Percentiles rank a stretch among this genome's conserved stretches.
Conservation (phyloP, 2,888 invertebrate species). For the Lepidocyrtinus sp. region DNA sequence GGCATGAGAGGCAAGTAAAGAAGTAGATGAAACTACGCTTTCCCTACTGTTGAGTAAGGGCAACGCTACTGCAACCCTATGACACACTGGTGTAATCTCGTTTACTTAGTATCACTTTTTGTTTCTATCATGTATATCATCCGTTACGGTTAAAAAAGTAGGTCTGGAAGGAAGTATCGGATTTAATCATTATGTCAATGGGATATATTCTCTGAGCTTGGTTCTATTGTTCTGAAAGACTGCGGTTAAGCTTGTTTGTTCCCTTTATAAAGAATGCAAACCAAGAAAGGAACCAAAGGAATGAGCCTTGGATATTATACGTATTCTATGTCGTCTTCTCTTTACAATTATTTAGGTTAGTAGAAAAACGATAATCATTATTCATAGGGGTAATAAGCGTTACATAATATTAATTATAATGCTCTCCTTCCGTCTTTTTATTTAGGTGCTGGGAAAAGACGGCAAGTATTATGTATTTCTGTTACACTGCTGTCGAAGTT, state of each 20-base stretch:
- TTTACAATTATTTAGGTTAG: constrained; percentile 45
- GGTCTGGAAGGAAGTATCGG: constrained; percentile 53
- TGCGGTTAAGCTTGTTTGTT: not conserved
- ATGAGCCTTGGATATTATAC: too few relatives aligned
- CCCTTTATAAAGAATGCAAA: not conserved
- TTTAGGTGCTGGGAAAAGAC: not conserved
- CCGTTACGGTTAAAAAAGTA: not conserved
- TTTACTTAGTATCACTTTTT: not conserved
- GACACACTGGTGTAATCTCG: too few relatives aligned
- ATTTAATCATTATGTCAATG: constrained; percentile 56
- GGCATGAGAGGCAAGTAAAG: not conserved
- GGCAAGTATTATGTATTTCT: not conserved
- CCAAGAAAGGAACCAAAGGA: not conserved
- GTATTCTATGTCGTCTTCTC: too few relatives aligned
- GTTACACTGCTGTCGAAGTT: not conserved
- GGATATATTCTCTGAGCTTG: constrained; percentile 11
- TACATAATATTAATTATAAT: constrained; percentile 28
- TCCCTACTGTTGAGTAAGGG: not conserved
- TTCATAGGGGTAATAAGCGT: constrained; percentile 26
- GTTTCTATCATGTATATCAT: not conserved
- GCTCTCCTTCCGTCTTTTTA: constrained; percentile 14
- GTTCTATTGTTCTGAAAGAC: not conserved
- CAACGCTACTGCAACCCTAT: not conserved
- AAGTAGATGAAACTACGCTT: not conserved
- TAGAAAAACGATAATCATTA: constrained; percentile 53